Conservation (phyloP, 2,797 vertebrate species). For the Thalassophryne amazonica region DNA sequence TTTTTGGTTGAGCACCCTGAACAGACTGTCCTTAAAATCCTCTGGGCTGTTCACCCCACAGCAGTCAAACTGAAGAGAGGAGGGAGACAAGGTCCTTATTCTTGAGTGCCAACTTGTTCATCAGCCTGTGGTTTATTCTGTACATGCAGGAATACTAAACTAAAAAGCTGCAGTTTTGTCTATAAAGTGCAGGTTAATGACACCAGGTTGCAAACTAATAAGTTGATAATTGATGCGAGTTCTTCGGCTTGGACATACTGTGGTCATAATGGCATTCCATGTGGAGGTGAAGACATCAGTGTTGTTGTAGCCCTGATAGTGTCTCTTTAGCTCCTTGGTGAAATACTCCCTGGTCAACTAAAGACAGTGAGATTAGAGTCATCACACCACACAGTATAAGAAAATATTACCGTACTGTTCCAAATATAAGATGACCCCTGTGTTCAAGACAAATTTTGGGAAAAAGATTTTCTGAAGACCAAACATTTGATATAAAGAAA, state of each 20-base stretch:
- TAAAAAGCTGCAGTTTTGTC: constrained; percentile 53
- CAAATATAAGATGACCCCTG: too few species aligned
- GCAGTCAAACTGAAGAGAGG: constrained; percentile 86
- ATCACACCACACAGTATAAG: too few species aligned
- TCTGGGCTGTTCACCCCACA: constrained; percentile 94
- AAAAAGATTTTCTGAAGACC: too few species aligned
- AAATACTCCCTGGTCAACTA: constrained; percentile 94
- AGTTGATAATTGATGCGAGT: constrained; percentile 29
- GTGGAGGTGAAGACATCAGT: constrained; percentile 90
- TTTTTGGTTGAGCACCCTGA: constrained; percentile 68
- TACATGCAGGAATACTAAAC: constrained; percentile 60
- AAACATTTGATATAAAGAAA: too few species aligned
- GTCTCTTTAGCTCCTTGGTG: constrained; percentile 90
- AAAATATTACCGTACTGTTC: too few species aligned
- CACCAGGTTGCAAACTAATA: constrained; percentile 8
- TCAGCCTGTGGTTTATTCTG: constrained; percentile 39
- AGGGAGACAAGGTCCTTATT: constrained; percentile 25
- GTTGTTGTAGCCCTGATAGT: constrained; percentile 90
- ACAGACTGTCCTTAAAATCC: constrained; percentile 86
- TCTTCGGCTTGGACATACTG: constrained; percentile 77
- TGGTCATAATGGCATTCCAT: constrained; percentile 96
- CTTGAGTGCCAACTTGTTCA: constrained; percentile 42
- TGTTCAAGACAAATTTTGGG: too few species aligned
- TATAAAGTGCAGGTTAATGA: constrained; percentile 45
- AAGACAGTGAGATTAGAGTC: too few species aligned